Evolutionary conservation across 2,113 vertebrate species (phyloP).

Genomic region (Aix galericulata): DNA sequence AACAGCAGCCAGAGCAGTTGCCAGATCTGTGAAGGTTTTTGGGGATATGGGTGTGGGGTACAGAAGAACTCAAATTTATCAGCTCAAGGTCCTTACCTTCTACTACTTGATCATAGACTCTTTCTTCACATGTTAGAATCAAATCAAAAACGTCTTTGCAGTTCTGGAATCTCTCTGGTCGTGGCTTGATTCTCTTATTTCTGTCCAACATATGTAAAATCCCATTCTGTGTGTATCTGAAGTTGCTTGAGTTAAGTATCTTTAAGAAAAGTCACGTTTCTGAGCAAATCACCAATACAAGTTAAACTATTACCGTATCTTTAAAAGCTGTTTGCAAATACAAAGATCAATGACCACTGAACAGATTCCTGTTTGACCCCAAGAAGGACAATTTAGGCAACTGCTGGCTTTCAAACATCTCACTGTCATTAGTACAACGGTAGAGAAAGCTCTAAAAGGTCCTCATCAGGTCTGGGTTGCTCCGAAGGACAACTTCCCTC

Average conservation of each 20-base stretch:
- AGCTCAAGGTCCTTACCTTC: slow-evolving; percentile 87
- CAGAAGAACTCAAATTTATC: not conserved
- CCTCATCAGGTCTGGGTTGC: not conserved
- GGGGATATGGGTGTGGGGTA: rapidly evolving
- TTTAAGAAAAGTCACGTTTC: not conserved
- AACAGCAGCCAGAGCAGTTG: not conserved
- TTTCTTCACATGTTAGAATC: slow-evolving; percentile 97
- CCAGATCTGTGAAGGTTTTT: slow-evolving; percentile 59
- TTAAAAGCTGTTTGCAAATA: not conserved
- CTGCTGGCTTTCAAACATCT: not conserved
- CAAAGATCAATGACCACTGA: not conserved
- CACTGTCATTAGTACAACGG: not conserved
- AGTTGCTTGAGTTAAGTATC: slow-evolving; percentile 84
- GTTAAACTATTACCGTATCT: not conserved
- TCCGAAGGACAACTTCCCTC: not conserved
- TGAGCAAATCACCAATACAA: slow-evolving; percentile 6
- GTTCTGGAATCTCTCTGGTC: slow-evolving; percentile 95
- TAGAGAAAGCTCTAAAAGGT: not conserved
- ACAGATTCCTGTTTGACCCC: not conserved
- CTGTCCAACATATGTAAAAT: slow-evolving; percentile 99
- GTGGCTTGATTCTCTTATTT: slow-evolving; percentile 96
- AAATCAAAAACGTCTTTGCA: slow-evolving; percentile 97
- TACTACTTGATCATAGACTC: slow-evolving; percentile 97
- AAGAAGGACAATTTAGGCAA: not conserved
- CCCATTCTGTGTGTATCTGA: slow-evolving; percentile 98